phyloP scores from a whole-genome alignment of 2,113 vertebrate genomes.

The Craseonycteris thonglongyai region DNA sequence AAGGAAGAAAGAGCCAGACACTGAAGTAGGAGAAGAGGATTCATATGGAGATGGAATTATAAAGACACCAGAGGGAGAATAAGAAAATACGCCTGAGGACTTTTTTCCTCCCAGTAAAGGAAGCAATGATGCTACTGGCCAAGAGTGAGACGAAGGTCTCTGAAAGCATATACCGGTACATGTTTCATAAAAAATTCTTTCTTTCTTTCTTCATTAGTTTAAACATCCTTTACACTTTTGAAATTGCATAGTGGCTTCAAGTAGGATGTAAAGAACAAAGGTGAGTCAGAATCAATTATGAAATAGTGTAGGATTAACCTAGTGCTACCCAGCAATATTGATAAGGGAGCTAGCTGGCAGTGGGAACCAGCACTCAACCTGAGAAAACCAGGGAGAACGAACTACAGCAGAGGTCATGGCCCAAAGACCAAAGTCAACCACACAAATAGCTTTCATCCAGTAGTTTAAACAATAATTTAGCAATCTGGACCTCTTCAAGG shows the following conservation, averaged over 20 bases:
- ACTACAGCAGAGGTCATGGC: not conserved
- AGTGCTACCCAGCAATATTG: not conserved
- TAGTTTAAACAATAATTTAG: not conserved
- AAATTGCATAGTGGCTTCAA: not conserved
- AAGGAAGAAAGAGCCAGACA: not conserved
- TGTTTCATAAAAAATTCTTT: not conserved
- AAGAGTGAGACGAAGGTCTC: not conserved
- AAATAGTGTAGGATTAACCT: not conserved
- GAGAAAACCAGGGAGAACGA: not conserved
- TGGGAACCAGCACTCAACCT: not conserved
- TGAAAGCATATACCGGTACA: not conserved
- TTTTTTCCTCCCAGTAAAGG: not conserved
- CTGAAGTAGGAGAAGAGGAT: not conserved
- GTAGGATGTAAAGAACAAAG: slow-evolving; percentile 19
- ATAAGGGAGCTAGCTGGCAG: not conserved
- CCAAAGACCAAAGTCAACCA: not conserved
- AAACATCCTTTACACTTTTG: not conserved
- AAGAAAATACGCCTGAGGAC: not conserved
- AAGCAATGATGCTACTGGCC: not conserved
- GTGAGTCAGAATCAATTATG: not conserved
- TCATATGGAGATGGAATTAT: not conserved
- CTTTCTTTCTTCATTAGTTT: not conserved
- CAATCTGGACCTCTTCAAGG: not conserved
- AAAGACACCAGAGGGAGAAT: not conserved
- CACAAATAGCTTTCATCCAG: not conserved